These are phyloP conservation scores for Eulemur mongoz DNA, from an alignment of 2,797 vertebrate species.

Conservation along the genomic window DNA sequence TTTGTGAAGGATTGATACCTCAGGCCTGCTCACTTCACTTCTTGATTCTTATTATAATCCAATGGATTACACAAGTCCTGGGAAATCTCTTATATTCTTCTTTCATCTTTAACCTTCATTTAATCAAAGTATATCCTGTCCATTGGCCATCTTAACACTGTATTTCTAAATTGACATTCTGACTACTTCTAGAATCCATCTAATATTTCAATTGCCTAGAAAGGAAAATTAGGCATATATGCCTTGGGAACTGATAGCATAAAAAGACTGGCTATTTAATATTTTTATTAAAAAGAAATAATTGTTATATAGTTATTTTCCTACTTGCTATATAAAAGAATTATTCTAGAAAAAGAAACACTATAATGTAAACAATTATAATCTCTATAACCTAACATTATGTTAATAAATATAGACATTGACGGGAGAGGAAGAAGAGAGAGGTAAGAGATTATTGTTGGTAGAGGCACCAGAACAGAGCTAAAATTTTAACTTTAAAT, in stretches of 20 bases:
- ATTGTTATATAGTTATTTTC: neutral
- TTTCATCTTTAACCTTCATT: neutral
- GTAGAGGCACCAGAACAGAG: neutral
- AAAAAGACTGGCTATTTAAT: neutral
- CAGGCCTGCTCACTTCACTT: neutral
- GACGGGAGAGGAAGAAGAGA: neutral
- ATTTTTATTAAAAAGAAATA: neutral
- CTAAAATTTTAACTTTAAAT: neutral
- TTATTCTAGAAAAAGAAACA: conserved; percentile 11
- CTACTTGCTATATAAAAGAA: neutral
- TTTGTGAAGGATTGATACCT: neutral
- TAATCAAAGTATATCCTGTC: neutral
- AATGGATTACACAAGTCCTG: neutral
- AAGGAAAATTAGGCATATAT: conserved; percentile 6
- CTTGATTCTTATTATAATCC: neutral
- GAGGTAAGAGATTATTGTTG: neutral
- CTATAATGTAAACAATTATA: neutral
- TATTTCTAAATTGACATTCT: neutral
- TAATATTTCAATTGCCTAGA: neutral
- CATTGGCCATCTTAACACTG: neutral
- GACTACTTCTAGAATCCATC: neutral
- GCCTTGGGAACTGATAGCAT: neutral
- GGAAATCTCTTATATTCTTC: neutral
- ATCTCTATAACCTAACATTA: neutral
- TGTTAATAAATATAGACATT: neutral